These are phyloP conservation scores for Phaenicophaeus curvirostris DNA, from an alignment of 2,797 vertebrate species.

Conservation along the genomic window DNA sequence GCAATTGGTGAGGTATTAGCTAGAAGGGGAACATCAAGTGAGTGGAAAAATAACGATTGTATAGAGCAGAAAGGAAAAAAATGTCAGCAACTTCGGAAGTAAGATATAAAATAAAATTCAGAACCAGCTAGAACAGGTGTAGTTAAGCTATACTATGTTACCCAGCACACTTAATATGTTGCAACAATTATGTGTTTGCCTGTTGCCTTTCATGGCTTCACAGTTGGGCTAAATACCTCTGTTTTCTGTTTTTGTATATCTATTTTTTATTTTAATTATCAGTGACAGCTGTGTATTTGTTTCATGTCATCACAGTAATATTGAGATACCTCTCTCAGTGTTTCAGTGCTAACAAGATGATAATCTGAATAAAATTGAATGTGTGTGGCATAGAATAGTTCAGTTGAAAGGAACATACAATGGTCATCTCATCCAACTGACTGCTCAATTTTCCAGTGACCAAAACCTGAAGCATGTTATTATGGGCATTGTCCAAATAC, in stretches of 20 bases:
- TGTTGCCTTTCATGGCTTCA: not conserved
- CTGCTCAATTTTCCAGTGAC: not conserved
- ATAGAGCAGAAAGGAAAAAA: not conserved
- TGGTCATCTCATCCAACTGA: not conserved
- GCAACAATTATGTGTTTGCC: not conserved
- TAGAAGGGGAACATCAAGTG: not conserved
- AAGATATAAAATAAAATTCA: not conserved
- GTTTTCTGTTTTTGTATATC: not conserved
- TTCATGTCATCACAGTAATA: not conserved
- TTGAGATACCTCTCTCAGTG: not conserved
- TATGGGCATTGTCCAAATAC: not conserved
- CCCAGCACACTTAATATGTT: not conserved
- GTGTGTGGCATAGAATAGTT: not conserved
- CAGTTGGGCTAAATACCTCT: not conserved
- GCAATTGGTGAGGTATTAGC: not conserved
- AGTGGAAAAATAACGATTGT: not conserved
- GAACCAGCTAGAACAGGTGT: not conserved
- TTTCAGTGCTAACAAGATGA: not conserved
- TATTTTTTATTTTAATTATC: not conserved
- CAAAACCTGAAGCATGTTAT: not conserved
- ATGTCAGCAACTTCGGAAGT: not conserved
- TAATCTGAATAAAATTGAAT: not conserved
- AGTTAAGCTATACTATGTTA: not conserved
- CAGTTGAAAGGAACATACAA: not conserved
- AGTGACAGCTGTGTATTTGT: not conserved